phyloP scores from a whole-genome alignment of 2,888 invertebrate species.

The Achlya flavicornis region DNA sequence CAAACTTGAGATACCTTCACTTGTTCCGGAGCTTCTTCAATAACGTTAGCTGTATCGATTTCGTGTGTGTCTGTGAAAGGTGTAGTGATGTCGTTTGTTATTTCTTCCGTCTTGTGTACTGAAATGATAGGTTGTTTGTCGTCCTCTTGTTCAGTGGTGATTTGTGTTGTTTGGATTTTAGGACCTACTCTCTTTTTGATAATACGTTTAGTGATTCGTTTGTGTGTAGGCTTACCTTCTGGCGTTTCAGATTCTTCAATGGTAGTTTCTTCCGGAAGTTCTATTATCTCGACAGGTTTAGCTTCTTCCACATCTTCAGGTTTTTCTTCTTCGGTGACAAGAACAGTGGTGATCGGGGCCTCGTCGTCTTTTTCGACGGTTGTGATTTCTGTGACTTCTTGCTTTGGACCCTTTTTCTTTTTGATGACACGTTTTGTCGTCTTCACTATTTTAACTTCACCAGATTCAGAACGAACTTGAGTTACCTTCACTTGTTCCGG shows the following conservation, averaged over 20 bases:
- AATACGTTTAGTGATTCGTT: conserved; percentile 42
- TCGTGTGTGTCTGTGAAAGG: conserved; percentile 29
- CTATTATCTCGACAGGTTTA: conserved; percentile 30
- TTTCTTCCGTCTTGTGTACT: conserved; percentile 34
- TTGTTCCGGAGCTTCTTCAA: conserved; percentile 55
- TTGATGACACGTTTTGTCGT: conserved; percentile 59
- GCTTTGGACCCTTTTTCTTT: conserved; percentile 59
- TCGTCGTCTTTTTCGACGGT: conserved; percentile 58
- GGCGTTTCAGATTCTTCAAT: conserved; percentile 21
- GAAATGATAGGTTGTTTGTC: conserved; percentile 29
- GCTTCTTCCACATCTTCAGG: conserved; percentile 32
- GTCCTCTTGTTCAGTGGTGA: conserved; percentile 27
- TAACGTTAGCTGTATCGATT: conserved; percentile 21
- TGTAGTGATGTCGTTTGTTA: conserved; percentile 15
- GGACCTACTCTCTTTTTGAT: conserved; percentile 39
- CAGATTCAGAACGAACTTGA: conserved; percentile 20
- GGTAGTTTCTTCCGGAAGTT: conserved; percentile 34
- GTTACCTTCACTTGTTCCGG: conserved; percentile 12
- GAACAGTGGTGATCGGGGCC: conserved; percentile 38
- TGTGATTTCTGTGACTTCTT: conserved; percentile 36
- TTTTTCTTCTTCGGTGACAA: conserved; percentile 59
- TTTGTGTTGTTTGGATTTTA: conserved; percentile 33
- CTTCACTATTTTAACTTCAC: conserved; percentile 47
- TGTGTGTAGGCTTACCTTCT: conserved; percentile 28
- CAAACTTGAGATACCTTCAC: conserved; percentile 52